phyloP scores from a whole-genome alignment of 2,888 invertebrate genomes.

The Chelonus formosanus region DNA sequence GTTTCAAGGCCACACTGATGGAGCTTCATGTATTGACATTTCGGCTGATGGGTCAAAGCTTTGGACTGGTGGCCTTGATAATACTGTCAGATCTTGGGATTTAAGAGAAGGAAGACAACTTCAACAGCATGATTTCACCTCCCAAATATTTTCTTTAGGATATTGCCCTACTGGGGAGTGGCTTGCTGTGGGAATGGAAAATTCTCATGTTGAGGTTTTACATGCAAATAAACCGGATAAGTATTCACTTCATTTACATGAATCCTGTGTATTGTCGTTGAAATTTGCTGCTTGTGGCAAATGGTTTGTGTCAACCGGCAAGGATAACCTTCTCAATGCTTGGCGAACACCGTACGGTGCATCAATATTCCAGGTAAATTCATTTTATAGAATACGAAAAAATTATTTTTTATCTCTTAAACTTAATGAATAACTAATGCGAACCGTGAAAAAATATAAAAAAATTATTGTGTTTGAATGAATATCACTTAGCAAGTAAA shows the following conservation, averaged over 20 bases:
- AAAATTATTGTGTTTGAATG: too few relatives aligned
- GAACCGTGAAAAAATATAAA: too few relatives aligned
- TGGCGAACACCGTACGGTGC: constrained; percentile 99
- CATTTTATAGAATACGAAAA: too few relatives aligned
- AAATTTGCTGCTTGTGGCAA: constrained; percentile 96
- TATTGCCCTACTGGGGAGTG: constrained; percentile 97
- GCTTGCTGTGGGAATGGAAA: constrained; percentile 99
- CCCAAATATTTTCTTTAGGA: constrained; percentile 84
- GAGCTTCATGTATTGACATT: constrained; percentile 97
- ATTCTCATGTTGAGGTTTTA: constrained; percentile 94
- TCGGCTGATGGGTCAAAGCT: constrained; percentile 89
- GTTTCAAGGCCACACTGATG: constrained; percentile 96
- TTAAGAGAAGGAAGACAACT: constrained; percentile 90
- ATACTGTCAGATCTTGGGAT: constrained; percentile 97
- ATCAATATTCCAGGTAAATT: constrained; percentile 91
- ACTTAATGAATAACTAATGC: too few relatives aligned
- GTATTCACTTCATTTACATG: constrained; percentile 95
- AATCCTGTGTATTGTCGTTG: constrained; percentile 94
- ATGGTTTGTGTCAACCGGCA: constrained; percentile 99
- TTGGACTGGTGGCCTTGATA: constrained; percentile 95
- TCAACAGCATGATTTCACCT: constrained; percentile 95
- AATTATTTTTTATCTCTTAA: too few relatives aligned
- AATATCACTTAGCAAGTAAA: too few relatives aligned
- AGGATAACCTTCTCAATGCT: constrained; percentile 96
- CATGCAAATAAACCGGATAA: constrained; percentile 92